Base-by-base conservation (phyloP, 1,140 invertebrate genomes). In the Centruroides vittatus region DNA sequence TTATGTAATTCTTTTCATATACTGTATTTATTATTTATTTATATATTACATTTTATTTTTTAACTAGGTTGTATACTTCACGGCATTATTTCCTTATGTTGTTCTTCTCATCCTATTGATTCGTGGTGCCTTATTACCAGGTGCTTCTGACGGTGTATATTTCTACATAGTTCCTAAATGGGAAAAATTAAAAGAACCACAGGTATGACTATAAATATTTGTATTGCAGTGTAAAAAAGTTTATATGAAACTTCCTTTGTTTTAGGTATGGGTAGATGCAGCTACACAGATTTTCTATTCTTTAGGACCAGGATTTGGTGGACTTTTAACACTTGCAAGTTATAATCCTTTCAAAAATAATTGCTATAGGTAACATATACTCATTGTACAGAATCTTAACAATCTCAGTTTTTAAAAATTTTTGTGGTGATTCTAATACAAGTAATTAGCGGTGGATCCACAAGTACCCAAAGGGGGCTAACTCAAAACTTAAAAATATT, bases 231-330 rank as follows among this genome's bases (percentile, higher is more conserved):
- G 0, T 23, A 23, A 23, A 23, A 23, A 23, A 23, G 23, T 23
- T 23, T 23, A 23, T 23, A 23, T 23, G 23, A 23, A 23, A 23
- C 23, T 23, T 23, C 0, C 23, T 23, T 23, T 23, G 23, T 46
- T 58, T 48, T 47, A 70, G 73, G 72, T 75, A n/a, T 92, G 88
- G 88, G 87, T 87, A 66, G 84, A 86, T 10, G 88, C 88, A 35
- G 85, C 88, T 0, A 86, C 85, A 0, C 88, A 92, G 68, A 87
- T 86, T 68, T 88, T 88, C 71, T 91, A 89, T 71, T 89, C 86
- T 0, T 73, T 89, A 5, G 83, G 83, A 6, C 84, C 89, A n/a
- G 82, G 84, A 36, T 81, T 85, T 57, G 88, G 88, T 35, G 78
- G 83, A 2, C 81, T 90, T 50, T 82, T 87, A 47, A 88, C 86